Evolutionary conservation across 64 coral and sea anemone species (phyloP).

Genomic region (Exaiptasia diaphana): DNA sequence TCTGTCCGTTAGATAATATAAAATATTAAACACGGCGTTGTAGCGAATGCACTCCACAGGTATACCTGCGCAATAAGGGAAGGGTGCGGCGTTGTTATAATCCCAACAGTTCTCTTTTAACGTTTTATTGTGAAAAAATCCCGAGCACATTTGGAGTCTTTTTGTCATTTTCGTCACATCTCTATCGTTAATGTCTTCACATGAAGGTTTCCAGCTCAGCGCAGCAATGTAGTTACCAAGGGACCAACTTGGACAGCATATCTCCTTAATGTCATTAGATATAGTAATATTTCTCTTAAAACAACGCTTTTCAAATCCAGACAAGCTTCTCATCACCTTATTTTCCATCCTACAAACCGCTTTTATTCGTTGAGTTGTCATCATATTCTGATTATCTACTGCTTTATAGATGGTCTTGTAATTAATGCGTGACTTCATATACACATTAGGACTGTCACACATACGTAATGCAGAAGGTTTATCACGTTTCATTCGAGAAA

Average conservation of each 20-base stretch:
- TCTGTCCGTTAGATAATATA: constrained; percentile 91
- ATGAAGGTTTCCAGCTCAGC: constrained; percentile 26
- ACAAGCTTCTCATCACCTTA: constrained; percentile 61
- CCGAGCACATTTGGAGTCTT: constrained; percentile 51
- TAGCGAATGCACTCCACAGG: constrained; percentile 64
- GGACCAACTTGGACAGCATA: constrained; percentile 93
- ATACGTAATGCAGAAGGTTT: background rate
- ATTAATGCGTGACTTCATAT: constrained; percentile 61
- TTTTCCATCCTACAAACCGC: constrained; percentile 84
- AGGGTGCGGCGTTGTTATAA: constrained; percentile 20
- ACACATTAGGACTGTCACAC: constrained; percentile 92
- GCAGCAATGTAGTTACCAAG: constrained; percentile 85
- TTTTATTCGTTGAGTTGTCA: constrained; percentile 64
- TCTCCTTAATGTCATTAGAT: background rate
- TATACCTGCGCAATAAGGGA: constrained; percentile 44
- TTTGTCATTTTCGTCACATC: constrained; percentile 27
- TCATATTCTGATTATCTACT: constrained; percentile 35
- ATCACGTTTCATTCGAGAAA: background rate
- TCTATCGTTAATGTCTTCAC: constrained; percentile 50
- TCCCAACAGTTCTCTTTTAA: constrained; percentile 94
- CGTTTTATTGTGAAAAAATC: constrained; percentile 50
- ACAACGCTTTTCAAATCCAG: constrained; percentile 64
- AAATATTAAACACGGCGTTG: constrained; percentile 86
- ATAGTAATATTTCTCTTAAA: constrained; percentile 53
- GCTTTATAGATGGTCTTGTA: constrained; percentile 68